A percentile compares a stretch with the other conserved stretches of the same genome.
These are phyloP conservation scores for Lampris incognitus DNA, from an alignment of 2,113 vertebrate genomes.

Conservation along the genomic window DNA sequence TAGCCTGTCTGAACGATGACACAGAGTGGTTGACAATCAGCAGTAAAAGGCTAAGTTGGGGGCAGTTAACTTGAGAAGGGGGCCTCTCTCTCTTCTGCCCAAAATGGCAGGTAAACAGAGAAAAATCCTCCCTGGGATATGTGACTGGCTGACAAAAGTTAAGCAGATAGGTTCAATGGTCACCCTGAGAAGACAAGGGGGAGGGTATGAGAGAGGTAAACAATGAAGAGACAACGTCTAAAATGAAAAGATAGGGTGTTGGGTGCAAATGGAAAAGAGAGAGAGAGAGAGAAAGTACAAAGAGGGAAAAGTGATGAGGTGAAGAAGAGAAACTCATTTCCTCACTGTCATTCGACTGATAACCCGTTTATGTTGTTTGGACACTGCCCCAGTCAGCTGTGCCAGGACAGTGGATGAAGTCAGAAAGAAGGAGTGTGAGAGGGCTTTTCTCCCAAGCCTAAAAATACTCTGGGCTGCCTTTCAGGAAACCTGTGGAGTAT, in stretches of 20 bases:
- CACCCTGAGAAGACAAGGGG: slow-evolving; percentile 27
- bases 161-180: slow-evolving; percentile 55
- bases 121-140: slow-evolving; percentile 28
- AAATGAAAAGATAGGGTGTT: slow-evolving; percentile 1
- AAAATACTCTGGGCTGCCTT: slow-evolving; percentile 55
- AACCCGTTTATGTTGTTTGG: slow-evolving; percentile 59
- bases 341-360: slow-evolving; percentile 38
- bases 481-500: slow-evolving; percentile 64
- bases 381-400: slow-evolving; percentile 20
- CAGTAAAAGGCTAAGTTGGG: background rate
- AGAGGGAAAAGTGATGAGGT: slow-evolving; percentile 37
- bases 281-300: slow-evolving; percentile 34
- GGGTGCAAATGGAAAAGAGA: background rate
- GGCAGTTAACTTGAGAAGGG: background rate
- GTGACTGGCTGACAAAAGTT: slow-evolving; percentile 32
- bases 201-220: slow-evolving; percentile 60
- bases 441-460: slow-evolving; percentile 50
- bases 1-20: too few relatives aligned
- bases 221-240: slow-evolving; percentile 45
- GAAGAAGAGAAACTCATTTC: slow-evolving; percentile 51
- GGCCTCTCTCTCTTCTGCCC: background rate
- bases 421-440: slow-evolving; percentile 10
- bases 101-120: slow-evolving; percentile 30
- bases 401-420: slow-evolving; percentile 33
- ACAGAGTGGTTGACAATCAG: background rate